Base-by-base conservation (phyloP, 2,113 vertebrate genomes). In the Rhinoderma darwinii region DNA sequence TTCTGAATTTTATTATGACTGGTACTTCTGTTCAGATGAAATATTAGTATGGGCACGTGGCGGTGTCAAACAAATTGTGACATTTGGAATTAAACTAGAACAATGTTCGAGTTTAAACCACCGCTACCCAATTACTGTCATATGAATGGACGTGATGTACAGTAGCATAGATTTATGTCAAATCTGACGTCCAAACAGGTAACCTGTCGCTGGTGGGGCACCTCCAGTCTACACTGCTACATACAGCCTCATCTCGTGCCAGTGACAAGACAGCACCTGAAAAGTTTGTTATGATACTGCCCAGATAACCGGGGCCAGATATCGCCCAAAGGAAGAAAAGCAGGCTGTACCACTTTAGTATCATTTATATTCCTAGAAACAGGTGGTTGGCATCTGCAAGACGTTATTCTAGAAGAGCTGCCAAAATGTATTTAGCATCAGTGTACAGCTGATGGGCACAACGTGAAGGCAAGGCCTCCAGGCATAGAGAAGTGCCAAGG, bases 361-460 rank as follows among this genome's bases (percentile, higher is more conserved):
- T 84, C 72, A 84, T 76, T 77, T 63, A 25, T 84, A 77, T 84
- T 59, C 83, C 32, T 59, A 77, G 43, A 77, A 84, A 84, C 73
- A 84, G 73, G 73, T 77, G 27, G 83, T 84, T 84, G 83, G 73
- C 72, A 76, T 84, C 73, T 84, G 41, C 51, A 25, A 77, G 41
- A 35, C 63, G 51, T 63, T 51, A 84, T 84, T 84, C 39, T 18
- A 76, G 27, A 41, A 63, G 39, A 47, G 51, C 50, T 54, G 83
- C 83, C 73, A 84, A 68, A 47, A 84, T 76, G 83, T 75, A 75
- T 75, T 84, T 84, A 77, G 83, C 70, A 75, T 59, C n/a, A 59
- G 39, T 61, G 54, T 84, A 63, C 83, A 76, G 83, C 83, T 72
- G 72, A 54, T 84, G 83, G 83, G 72, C 30, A 77, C 72, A 43